Evolutionary conservation across 2,797 vertebrate species (phyloP).

Genomic region (Liparis tanakae): DNA sequence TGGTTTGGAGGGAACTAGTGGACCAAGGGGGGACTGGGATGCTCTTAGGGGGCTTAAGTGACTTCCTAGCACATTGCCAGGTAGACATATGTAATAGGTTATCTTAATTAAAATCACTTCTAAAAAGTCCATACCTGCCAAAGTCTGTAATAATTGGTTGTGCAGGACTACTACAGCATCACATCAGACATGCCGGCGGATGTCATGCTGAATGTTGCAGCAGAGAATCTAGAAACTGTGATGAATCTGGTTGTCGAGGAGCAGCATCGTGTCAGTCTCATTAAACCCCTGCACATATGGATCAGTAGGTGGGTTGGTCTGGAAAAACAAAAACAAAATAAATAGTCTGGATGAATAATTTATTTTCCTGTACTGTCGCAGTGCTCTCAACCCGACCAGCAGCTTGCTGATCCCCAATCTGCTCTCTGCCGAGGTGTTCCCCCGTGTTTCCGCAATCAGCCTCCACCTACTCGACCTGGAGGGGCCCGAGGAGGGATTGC

Average conservation of each 20-base stretch:
- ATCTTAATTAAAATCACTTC: not conserved
- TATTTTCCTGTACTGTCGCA: constrained; percentile 51
- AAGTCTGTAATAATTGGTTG: not conserved
- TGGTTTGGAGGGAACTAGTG: constrained; percentile 95
- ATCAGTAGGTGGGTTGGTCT: constrained; percentile 85
- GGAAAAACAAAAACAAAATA: not conserved
- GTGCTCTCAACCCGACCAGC: constrained; percentile 83
- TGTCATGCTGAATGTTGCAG: constrained; percentile 83
- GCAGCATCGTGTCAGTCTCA: constrained; percentile 50
- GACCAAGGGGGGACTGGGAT: constrained; percentile 88
- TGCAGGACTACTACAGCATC: constrained; percentile 88
- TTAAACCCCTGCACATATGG: constrained; percentile 88
- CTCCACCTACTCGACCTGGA: constrained; percentile 87
- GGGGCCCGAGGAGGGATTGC: constrained; percentile 68
- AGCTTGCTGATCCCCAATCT: constrained; percentile 86
- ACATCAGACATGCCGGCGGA: constrained; percentile 83
- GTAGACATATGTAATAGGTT: constrained; percentile 65
- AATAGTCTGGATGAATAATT: not conserved
- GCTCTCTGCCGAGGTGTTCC: constrained; percentile 85
- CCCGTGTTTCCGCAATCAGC: constrained; percentile 75
- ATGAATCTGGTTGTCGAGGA: constrained; percentile 75
- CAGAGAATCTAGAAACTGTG: constrained; percentile 85
- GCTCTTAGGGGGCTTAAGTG: constrained; percentile 89
- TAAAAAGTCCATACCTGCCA: not conserved
- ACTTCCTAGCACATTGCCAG: constrained; percentile 91